Base-by-base conservation (phyloP, 2,888 invertebrate species). In the Thera obeliscata region DNA sequence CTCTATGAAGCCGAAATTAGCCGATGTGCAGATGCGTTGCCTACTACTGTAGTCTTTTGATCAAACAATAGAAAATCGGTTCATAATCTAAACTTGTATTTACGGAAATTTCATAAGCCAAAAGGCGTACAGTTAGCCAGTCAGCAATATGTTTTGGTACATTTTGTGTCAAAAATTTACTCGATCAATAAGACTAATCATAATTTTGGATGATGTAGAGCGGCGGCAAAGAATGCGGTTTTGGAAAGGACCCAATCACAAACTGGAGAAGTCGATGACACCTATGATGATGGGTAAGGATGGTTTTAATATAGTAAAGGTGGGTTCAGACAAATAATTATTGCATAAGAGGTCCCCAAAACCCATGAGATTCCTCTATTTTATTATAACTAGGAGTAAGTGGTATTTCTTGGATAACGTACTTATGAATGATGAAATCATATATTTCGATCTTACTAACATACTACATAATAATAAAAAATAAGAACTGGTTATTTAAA, bases 271-370 rank as follows among this genome's bases (percentile, higher is more conserved):
- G 84, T 87, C 41, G 95, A 95, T 70, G 95, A 96, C 74, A 94
- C 94, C 38, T 94, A 94, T 70, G 96, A 96, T 76, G 96, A 96
- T 78, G 94, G 95, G 96, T 96, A 89, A 86, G 78, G 69, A 64
- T 71, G 43, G 6, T 50, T 60, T 22, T 7, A 9, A 48, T 48
- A n/a, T 48, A 48, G 38, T 38, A 0, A 38, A 38, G 6, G 1
- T 38, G 0, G 22, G 22, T 22, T 1, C 1, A 22, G 22, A 22
- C 22, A 22, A 22, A 22, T 22, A 1, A 22, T 22, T 22, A 22
- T 22, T 0, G 22, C 22, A 22, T 22, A 22, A 1, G 22, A 22
- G 22, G 22, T 22, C 22, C 22, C 22, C 22, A 22, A 22, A 1
- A 22, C 22, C 22, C 22, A 22, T 22, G 22, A 0, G 1, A 22